Evolutionary conservation across 2,113 vertebrate species (phyloP).

Genomic region (Willisornis vidua): DNA sequence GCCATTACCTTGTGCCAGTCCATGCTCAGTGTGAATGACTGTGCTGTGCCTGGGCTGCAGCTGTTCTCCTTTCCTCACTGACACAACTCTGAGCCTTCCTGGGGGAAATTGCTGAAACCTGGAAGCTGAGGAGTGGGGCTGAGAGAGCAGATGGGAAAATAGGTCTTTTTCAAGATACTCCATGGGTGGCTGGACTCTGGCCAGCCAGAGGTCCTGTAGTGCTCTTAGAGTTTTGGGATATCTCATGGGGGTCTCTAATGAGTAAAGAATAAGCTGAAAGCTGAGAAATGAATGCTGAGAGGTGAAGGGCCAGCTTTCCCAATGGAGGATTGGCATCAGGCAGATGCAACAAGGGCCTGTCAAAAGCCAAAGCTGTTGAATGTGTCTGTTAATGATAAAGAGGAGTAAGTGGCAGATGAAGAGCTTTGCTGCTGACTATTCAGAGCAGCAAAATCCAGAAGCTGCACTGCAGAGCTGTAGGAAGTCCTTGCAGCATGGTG

Average conservation of each 20-base stretch:
- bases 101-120: neutral
- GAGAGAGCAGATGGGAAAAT: neutral
- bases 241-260: neutral
- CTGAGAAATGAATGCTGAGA: neutral
- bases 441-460: neutral
- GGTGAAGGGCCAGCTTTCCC: neutral
- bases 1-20: neutral
- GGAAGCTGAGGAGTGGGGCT: neutral
- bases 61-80: neutral
- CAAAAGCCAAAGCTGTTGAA: neutral
- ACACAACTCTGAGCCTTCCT: neutral
- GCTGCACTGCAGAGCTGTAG: neutral
- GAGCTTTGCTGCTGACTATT: neutral
- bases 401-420: neutral
- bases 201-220: neutral
- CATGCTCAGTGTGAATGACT: accelerated
- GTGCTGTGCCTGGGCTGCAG: neutral
- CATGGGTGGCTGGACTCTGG: neutral
- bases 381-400: neutral
- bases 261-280: neutral
- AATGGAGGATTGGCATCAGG: neutral
- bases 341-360: neutral
- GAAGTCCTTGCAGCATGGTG: neutral
- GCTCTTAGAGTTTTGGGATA: neutral
- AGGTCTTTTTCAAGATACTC: neutral